Conservation (phyloP, 53 echinoderm and acorn worm genomes). For the Pentamera pediparva region DNA sequence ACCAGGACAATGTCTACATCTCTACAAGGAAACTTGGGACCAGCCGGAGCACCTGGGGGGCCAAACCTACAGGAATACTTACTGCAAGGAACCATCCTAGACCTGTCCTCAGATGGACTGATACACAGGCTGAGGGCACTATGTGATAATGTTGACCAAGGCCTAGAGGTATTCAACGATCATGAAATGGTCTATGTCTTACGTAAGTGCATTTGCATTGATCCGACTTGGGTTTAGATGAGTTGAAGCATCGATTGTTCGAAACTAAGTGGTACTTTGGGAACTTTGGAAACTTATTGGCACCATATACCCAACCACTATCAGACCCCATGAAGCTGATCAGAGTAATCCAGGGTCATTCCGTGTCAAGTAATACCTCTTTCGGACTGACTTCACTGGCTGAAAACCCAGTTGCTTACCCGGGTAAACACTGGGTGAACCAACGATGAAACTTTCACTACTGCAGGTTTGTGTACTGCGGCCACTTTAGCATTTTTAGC, state of each 20-base stretch:
- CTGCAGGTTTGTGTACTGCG: too few species aligned
- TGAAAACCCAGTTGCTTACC: too few species aligned
- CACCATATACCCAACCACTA: neutral
- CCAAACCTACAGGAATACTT: conserved; percentile 76
- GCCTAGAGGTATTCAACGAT: conserved; percentile 68
- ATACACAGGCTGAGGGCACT: conserved; percentile 75
- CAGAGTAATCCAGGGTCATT: neutral
- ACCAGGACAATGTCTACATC: conserved; percentile 39
- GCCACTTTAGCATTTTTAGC: too few species aligned
- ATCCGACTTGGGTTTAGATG: too few species aligned
- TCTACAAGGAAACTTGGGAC: conserved; percentile 49
- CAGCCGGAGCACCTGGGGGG: conserved; percentile 36
- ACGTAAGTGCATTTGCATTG: conserved; percentile 42
- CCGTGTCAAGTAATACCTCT: too few species aligned
- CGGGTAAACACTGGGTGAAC: too few species aligned
- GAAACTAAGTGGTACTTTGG: neutral
- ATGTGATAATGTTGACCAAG: conserved; percentile 79
- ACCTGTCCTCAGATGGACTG: conserved; percentile 63
- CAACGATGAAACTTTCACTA: too few species aligned
- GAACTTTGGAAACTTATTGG: neutral
- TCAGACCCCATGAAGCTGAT: neutral
- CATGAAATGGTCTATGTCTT: conserved; percentile 82
- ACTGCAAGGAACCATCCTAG: conserved; percentile 82
- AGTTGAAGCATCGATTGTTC: neutral
- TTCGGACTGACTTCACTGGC: too few species aligned